These are phyloP conservation scores for Otis tarda DNA, from an alignment of 2,113 vertebrate genomes.

Conservation along the genomic window DNA sequence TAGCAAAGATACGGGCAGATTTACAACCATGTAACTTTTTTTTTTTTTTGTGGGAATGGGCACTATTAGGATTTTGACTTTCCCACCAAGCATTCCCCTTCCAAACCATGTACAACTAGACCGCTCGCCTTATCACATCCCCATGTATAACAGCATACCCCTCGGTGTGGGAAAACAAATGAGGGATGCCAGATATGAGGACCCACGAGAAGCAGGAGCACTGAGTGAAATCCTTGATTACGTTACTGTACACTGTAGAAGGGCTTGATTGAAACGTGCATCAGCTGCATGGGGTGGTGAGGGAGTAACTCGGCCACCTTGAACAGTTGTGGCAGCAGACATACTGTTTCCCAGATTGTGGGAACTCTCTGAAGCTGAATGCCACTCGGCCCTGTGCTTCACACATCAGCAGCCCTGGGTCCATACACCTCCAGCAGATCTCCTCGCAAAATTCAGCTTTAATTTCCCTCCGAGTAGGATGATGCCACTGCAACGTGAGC, in stretches of 20 bases:
- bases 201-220: neutral
- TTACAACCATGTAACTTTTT: neutral
- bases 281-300: neutral
- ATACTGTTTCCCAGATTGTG: neutral
- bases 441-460: neutral
- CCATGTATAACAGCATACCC: neutral
- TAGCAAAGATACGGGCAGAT: neutral
- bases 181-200: neutral
- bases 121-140: neutral
- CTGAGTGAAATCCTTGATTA: neutral
- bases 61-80: neutral
- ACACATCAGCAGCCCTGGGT: neutral
- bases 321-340: neutral
- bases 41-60: neutral
- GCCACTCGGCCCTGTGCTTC: neutral
- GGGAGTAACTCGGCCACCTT: neutral
- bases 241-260: neutral
- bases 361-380: neutral
- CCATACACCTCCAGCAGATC: neutral
- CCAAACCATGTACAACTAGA: neutral
- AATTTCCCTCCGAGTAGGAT: neutral
- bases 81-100: neutral
- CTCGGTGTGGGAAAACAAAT: neutral
- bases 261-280: neutral
- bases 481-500: rapidly evolving